Conservation (phyloP, 1,140 invertebrate genomes). For the Leptinotarsa defecta region DNA sequence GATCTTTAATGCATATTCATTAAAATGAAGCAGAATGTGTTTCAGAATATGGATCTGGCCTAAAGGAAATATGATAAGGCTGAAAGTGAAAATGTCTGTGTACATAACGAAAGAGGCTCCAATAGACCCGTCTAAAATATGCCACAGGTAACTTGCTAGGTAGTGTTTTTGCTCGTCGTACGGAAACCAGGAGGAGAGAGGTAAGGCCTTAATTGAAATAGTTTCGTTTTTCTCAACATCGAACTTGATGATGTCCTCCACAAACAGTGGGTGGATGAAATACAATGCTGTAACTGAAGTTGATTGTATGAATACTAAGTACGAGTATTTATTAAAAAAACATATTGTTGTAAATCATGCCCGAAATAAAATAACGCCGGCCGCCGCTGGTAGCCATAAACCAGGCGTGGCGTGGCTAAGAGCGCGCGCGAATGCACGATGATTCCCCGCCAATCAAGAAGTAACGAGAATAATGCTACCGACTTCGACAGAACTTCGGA, state of each 20-base stretch:
- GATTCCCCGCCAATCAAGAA: no score
- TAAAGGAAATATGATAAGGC: slow-evolving; percentile 30
- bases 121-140: slow-evolving; percentile 25
- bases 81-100: slow-evolving; percentile 30
- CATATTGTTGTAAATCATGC: no score
- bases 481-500: no score
- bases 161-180: slow-evolving; percentile 32
- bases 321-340: no score
- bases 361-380: no score
- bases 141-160: slow-evolving; percentile 25
- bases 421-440: no score
- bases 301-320: slow-evolving; percentile 1
- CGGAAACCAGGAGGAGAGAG: slow-evolving; percentile 33
- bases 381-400: no score
- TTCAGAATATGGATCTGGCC: slow-evolving; percentile 31
- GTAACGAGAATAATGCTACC: no score
- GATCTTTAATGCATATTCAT: slow-evolving; percentile 10
- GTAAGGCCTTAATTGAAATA: slow-evolving; percentile 22
- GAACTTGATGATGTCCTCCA: not conserved
- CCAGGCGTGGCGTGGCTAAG: no score
- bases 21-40: slow-evolving; percentile 28
- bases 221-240: slow-evolving; percentile 18
- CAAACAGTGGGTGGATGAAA: slow-evolving; percentile 16
- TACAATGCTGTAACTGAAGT: slow-evolving; percentile 26
- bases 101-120: slow-evolving; percentile 34